Base-by-base conservation (phyloP, 2,888 invertebrate species). In the Gisinianus flammeolus region DNA sequence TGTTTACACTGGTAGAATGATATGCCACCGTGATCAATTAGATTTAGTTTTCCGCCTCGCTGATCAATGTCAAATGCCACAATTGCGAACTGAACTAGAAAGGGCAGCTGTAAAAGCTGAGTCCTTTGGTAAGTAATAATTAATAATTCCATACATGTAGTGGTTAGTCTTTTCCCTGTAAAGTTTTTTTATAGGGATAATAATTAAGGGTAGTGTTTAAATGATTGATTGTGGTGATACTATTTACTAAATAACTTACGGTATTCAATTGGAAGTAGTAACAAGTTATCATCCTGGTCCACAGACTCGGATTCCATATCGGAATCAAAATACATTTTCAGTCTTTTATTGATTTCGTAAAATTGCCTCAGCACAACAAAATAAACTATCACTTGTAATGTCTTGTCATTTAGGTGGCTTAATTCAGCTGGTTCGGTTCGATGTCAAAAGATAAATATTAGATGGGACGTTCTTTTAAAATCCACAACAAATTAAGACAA, bases 1-100 rank as follows among this genome's bases (percentile, higher is more conserved):
- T 84, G 79, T 89, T 4, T 89, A 89, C 84, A 88, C 88, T 81
- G 88, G 88, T 84, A 85, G 87, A 26, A 83, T 88, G 75, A 87
- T 88, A 80, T 85, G 86, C 10, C 85, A 85, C 22, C 79, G 87
- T 16, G 87, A 87, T 58, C 81, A 85, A 28, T 84, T 87, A 2
- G 87, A 87, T n/a, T 86, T 87, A 68, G 86, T 87, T 70, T 83
- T 86, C 2, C 83, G 85, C 1, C 84, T 89, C 12, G 88, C 88
- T 30, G 86, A 86, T 54, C 87, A 88, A 81, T 89, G 88, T 82
- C 85, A 86, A 74, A 85, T 89, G 24, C 76, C 84, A 2, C 80
- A 83, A 5, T 84, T 89, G 28, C 84, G 85, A n/a, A 77, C 85
- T 3, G 82, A 86, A 31, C 84, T 89, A 26, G 86, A 87, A 75